These are phyloP conservation scores for Empis livida DNA, from an alignment of 2,888 invertebrate species.

Conservation along the genomic window DNA sequence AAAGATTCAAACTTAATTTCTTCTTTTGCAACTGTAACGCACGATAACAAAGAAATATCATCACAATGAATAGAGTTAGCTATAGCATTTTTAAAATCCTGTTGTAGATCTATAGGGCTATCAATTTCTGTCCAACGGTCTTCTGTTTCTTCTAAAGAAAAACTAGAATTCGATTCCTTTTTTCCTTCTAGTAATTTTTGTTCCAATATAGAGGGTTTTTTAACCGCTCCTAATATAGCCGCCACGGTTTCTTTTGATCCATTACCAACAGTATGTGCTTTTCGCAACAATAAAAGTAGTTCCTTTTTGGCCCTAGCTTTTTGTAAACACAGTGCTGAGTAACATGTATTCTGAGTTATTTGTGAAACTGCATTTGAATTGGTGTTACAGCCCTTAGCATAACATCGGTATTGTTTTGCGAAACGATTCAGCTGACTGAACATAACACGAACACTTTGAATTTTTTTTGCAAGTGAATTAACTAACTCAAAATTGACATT, in stretches of 20 bases:
- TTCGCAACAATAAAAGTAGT: slow-evolving; percentile 46
- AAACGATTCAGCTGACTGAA: slow-evolving; percentile 56
- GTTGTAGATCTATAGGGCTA: slow-evolving; percentile 26
- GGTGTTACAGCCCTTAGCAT: slow-evolving; percentile 53
- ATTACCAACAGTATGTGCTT: slow-evolving; percentile 45
- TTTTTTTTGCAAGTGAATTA: slow-evolving; percentile 48
- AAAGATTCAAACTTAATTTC: slow-evolving; percentile 12
- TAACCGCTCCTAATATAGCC: slow-evolving; percentile 38
- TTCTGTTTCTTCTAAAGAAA: slow-evolving; percentile 22
- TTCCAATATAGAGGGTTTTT: slow-evolving; percentile 55
- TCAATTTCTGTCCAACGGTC: slow-evolving; percentile 23
- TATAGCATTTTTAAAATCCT: slow-evolving; percentile 43
- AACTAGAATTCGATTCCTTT: slow-evolving; percentile 23
- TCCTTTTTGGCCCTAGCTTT: slow-evolving; percentile 58
- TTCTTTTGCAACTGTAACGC: slow-evolving; percentile 8
- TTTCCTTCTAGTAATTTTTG: slow-evolving; percentile 51
- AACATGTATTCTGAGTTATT: slow-evolving; percentile 49
- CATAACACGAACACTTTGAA: slow-evolving; percentile 53
- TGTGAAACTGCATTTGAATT: slow-evolving; percentile 41
- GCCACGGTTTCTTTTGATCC: slow-evolving; percentile 34
- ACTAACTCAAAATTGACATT: slow-evolving; percentile 42
- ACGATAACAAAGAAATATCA: slow-evolving; percentile 8
- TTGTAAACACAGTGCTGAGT: slow-evolving; percentile 69
- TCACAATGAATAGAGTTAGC: slow-evolving; percentile 38
- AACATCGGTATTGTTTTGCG: slow-evolving; percentile 60